Percentiles rank a stretch among this genome's conserved stretches.
phyloP scores from a whole-genome alignment of 92 coral and sea anemone species.

The Heliopora coerulea region DNA sequence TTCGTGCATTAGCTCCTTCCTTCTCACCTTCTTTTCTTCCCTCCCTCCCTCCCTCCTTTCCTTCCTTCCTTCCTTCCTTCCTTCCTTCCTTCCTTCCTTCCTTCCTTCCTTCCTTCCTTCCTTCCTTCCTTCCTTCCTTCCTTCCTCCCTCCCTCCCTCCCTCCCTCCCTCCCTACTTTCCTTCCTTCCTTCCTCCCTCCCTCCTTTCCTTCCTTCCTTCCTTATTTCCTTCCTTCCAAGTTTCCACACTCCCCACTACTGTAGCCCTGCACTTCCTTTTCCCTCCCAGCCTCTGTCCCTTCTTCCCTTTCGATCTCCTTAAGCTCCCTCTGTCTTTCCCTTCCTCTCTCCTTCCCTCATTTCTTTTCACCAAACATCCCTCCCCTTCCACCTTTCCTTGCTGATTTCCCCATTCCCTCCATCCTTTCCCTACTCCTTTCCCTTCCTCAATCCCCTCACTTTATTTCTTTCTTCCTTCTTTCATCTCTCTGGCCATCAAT shows the following conservation, averaged over 20 bases:
- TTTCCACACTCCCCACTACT: no score
- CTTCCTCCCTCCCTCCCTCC: neutral
- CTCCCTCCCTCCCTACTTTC: neutral
- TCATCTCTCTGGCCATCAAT: neutral
- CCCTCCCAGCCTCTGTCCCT: neutral
- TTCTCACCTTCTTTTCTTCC: neutral
- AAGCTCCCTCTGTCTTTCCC: constrained; percentile 1
- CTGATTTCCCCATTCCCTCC: neutral
- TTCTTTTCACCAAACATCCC: neutral
- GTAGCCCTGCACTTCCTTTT: no score
- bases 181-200: neutral
- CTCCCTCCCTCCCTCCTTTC: neutral
- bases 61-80: neutral
- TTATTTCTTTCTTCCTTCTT: constrained; percentile 58
- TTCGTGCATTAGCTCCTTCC: neutral
- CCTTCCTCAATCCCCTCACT: constrained; percentile 25
- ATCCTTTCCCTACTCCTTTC: neutral
- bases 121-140: neutral
- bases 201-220: neutral
- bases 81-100: neutral
- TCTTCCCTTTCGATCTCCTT: neutral
- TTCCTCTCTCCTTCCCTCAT: constrained; percentile 34
- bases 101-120: neutral
- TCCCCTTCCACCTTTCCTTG: neutral
- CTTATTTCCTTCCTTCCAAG: neutral